These are phyloP conservation scores for Plodia interpunctella DNA, from an alignment of 1,140 invertebrate species.

Conservation along the genomic window DNA sequence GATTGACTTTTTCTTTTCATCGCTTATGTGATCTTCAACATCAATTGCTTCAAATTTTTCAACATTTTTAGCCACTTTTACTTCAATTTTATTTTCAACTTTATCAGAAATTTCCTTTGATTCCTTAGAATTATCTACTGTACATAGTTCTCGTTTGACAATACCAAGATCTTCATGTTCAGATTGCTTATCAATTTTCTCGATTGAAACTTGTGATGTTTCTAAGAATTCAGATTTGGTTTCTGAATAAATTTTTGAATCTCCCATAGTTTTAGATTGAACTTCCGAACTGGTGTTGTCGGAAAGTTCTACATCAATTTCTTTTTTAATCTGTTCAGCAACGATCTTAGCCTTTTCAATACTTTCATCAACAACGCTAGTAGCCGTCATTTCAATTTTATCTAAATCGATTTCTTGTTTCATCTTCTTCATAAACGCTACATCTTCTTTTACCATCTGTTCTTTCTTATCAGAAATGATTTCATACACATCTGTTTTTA, in stretches of 20 bases:
- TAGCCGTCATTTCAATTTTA: constrained; percentile 46
- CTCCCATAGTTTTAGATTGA: constrained; percentile 13
- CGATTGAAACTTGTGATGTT: too few species aligned
- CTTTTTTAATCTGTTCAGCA: constrained; percentile 41
- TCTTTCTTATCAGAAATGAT: constrained; percentile 8
- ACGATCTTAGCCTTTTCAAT: constrained; percentile 38
- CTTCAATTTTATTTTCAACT: constrained; percentile 15
- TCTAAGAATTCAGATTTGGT: constrained; percentile 1
- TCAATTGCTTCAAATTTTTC: constrained; percentile 18
- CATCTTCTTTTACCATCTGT: constrained; percentile 26
- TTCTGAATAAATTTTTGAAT: constrained; percentile 12
- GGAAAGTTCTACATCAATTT: constrained; percentile 30
- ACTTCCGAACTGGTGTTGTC: constrained; percentile 5
- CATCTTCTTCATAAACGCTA: constrained; percentile 34
- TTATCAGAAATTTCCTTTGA: constrained; percentile 10
- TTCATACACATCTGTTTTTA: constrained; percentile 1
- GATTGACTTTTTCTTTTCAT: constrained; percentile 18
- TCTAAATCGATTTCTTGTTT: constrained; percentile 42
- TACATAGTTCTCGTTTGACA: background rate
- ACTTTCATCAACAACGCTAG: constrained; percentile 39
- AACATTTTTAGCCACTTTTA: constrained; percentile 20
- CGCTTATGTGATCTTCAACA: constrained; percentile 3
- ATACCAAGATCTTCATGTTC: constrained; percentile 5
- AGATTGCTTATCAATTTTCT: background rate
- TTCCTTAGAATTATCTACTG: background rate